phyloP scores from a whole-genome alignment of 1,140 invertebrate species.

The Apis mellifera region Amel_HAv3.1 CM009939.2:10340001-10340500 shows the following conservation, averaged over 20 bases:
- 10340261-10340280: too few relatives aligned
- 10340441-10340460: too few relatives aligned
- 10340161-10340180: constrained; percentile 57
- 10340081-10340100: constrained; percentile 59
- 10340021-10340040: constrained; percentile 12
- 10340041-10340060: constrained; percentile 60
- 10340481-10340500: too few relatives aligned
- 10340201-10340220: constrained; percentile 16
- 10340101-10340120: constrained; percentile 44
- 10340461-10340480: too few relatives aligned
- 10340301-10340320: neutral
- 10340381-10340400: too few relatives aligned
- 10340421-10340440: too few relatives aligned
- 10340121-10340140: constrained; percentile 63
- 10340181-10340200: constrained; percentile 42
- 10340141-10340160: constrained; percentile 53
- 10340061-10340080: constrained; percentile 57
- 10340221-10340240: neutral
- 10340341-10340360: too few relatives aligned
- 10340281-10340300: too few relatives aligned
- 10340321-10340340: too few relatives aligned
- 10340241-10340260: too few relatives aligned
- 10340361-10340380: too few relatives aligned
- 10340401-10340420: too few relatives aligned
- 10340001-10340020: neutral